These are phyloP conservation scores for Patella pellucida DNA, from an alignment of 2,888 invertebrate genomes.

Conservation along the genomic window DNA sequence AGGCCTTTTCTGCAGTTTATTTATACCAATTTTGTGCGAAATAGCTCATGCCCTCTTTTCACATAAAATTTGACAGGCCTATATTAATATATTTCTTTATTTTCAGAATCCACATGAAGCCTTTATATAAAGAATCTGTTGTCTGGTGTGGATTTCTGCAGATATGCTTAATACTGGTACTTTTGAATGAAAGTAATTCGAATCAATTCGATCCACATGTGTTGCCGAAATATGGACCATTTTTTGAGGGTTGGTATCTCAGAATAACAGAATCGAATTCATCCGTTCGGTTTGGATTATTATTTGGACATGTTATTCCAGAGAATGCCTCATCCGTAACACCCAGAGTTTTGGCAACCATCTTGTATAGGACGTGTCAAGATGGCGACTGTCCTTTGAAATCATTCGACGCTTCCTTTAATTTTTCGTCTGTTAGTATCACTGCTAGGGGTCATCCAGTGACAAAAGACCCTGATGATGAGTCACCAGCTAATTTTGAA, in stretches of 20 bases:
- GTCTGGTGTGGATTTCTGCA: no score
- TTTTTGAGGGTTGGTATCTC: constrained; percentile 59
- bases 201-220: constrained; percentile 54
- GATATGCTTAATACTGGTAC: not conserved
- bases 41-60: no score
- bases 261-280: constrained; percentile 43
- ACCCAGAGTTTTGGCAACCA: constrained; percentile 33
- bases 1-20: no score
- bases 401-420: constrained; percentile 36
- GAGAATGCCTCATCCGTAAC: not conserved
- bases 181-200: constrained; percentile 2
- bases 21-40: no score
- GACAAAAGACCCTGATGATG: constrained; percentile 43
- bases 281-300: constrained; percentile 40
- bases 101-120: constrained; percentile 73
- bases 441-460: constrained; percentile 46
- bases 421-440: constrained; percentile 31
- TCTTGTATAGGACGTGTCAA: constrained; percentile 27
- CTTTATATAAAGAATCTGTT: constrained; percentile 72
- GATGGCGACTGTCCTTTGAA: constrained; percentile 22
- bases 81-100: constrained; percentile 32
- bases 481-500: constrained; percentile 44
- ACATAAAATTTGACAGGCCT: constrained; percentile 10
- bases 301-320: constrained; percentile 53
- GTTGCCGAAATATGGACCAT: constrained; percentile 47